Evolutionary conservation across 1,140 invertebrate genomes (phyloP), one percentile per base, ranked within the genome.

Genomic region (Drosophila nebulosa): DNA sequence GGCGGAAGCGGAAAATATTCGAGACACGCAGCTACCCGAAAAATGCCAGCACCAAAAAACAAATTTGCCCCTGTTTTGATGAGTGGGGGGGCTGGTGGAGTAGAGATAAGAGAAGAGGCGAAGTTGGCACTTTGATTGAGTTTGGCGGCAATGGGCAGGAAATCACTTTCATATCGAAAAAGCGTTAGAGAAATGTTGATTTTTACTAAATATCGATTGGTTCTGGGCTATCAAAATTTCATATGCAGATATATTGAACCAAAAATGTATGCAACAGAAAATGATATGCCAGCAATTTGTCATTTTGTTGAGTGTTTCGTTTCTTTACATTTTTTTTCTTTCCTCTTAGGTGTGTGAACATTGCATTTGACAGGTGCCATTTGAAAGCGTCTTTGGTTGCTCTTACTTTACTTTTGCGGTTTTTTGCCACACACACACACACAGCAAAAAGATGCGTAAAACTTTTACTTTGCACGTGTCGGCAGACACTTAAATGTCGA

Each of bases 401-500:
- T 3, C 60, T 53, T 74, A 62, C 78, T 68, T 65, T 58, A 26
- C 66, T 74, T 74, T 63, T 74, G 69, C 55, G 65, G 73, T 46
- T 55, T 69, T 30, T 26, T 26, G 57, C n/a, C n/a, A n/a, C n/a
- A n/a, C n/a, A n/a, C n/a, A n/a, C n/a, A n/a, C n/a, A n/a, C n/a
- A n/a, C n/a, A 58, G 69, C 57, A 52, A 46, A 64, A 55, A 63
- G 55, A 60, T 57, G 70, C 70, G 76, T 72, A 76, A 86, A 86
- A 86, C 78, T 86, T 86, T 86, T 88, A 73, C 83, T 69, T 81
- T 85, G 74, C 81, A 68, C 70, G 76, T 65, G 42, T 58, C 66
- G 67, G 62, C 79, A 78, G 72, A 83, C 68, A 89, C 83, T 88
- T 89, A 86, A 88, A 83, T 70, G 71, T 83, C 75, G 78, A 88